Evolutionary conservation across 2,888 invertebrate species (phyloP).

Genomic region (Ectemnius cavifrons): DNA sequence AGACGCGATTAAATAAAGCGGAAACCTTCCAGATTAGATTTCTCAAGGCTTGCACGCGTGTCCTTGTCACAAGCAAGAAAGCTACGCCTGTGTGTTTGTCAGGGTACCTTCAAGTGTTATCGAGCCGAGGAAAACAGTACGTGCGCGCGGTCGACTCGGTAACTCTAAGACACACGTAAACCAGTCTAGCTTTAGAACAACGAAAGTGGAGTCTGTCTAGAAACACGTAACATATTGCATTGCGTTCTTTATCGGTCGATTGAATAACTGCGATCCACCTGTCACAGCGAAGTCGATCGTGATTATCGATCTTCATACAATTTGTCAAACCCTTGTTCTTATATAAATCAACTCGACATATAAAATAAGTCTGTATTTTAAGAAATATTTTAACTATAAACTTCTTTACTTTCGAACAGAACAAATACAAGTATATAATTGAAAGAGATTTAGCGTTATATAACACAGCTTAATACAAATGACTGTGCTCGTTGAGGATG

Average conservation of each 20-base stretch:
- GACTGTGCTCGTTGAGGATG: too few species aligned
- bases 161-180: neutral
- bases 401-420: too few species aligned
- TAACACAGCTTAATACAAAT: too few species aligned
- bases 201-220: conserved; percentile 23
- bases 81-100: neutral
- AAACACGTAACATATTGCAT: conserved; percentile 56
- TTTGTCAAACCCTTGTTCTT: conserved; percentile 64
- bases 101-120: neutral
- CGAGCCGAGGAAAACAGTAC: conserved; percentile 1
- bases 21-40: conserved; percentile 50
- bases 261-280: too few species aligned
- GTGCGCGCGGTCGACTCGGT: conserved; percentile 6
- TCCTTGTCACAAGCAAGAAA: conserved; percentile 19
- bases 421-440: too few species aligned
- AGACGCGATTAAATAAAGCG: conserved; percentile 45
- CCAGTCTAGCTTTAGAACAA: neutral
- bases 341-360: too few species aligned
- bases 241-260: conserved; percentile 55
- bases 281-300: conserved; percentile 67
- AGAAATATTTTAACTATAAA: too few species aligned
- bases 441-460: too few species aligned
- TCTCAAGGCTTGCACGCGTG: conserved; percentile 13
- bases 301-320: conserved; percentile 59
- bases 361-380: too few species aligned